Evolutionary conservation across 2,113 vertebrate genomes (phyloP).

Genomic region (Oreochromis niloticus): DNA sequence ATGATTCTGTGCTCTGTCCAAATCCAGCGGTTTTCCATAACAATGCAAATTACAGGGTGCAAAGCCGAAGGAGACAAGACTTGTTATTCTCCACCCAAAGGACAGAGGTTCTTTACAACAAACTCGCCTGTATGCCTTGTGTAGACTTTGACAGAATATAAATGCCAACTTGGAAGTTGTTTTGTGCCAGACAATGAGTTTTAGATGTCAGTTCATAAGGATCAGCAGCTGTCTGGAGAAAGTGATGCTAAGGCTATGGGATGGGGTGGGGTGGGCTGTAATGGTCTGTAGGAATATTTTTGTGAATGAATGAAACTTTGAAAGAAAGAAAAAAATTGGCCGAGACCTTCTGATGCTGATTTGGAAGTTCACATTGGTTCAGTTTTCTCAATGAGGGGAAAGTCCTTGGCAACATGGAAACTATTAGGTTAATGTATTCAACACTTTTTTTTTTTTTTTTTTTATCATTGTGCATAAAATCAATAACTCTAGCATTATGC

Average conservation of each 20-base stretch:
- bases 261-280: background rate
- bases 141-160: conserved; percentile 48
- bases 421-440: background rate
- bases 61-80: conserved; percentile 64
- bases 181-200: conserved; percentile 38
- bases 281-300: background rate
- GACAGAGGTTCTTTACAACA: conserved; percentile 63
- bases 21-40: conserved; percentile 73
- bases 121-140: conserved; percentile 50
- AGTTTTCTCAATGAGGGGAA: background rate
- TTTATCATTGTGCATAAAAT: background rate
- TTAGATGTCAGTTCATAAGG: conserved; percentile 35
- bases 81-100: conserved; percentile 60
- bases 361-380: background rate
- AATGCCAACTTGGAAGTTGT: conserved; percentile 57
- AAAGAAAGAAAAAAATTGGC: background rate
- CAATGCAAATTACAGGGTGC: conserved; percentile 70
- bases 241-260: background rate
- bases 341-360: background rate
- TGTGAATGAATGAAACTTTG: background rate
- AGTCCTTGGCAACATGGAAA: background rate
- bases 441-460: background rate
- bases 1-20: conserved; percentile 68
- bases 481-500: background rate
- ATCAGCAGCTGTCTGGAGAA: conserved; percentile 43